phyloP scores from a whole-genome alignment of 2,888 invertebrate genomes.

The Hirtodrosophila histrioides region DNA sequence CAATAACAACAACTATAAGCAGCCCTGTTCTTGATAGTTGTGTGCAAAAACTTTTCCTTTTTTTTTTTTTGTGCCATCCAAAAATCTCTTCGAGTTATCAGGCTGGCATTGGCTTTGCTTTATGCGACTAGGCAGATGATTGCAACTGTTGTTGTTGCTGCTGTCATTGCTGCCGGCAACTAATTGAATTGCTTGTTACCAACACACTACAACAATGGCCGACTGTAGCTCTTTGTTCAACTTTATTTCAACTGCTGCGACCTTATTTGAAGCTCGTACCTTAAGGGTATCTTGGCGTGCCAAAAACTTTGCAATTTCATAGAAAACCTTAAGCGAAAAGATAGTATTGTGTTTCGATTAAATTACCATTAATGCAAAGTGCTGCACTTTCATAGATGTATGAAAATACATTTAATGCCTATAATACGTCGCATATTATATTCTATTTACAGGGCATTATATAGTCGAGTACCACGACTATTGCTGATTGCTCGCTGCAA shows the following conservation, averaged over 20 bases:
- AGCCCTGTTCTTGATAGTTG: constrained; percentile 53
- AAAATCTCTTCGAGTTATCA: constrained; percentile 50
- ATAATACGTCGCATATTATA: no score
- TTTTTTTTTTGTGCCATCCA: constrained; percentile 41
- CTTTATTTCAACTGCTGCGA: constrained; percentile 2
- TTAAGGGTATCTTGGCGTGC: neutral
- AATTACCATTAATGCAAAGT: no score
- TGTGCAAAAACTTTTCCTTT: constrained; percentile 43
- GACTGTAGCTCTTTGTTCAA: constrained; percentile 17
- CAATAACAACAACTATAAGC: constrained; percentile 27
- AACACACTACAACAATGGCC: constrained; percentile 47
- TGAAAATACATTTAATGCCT: no score
- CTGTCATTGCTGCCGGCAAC: constrained; percentile 51
- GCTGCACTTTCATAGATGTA: no score
- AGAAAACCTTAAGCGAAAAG: no score
- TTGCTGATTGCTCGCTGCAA: constrained; percentile 12
- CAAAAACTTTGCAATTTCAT: neutral
- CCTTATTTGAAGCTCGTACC: neutral
- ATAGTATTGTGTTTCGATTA: no score
- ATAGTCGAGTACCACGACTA: neutral
- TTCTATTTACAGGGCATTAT: constrained; percentile 17
- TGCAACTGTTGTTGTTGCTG: constrained; percentile 36
- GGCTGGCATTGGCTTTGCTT: constrained; percentile 53
- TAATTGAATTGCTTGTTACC: constrained; percentile 54
- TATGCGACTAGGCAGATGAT: constrained; percentile 55